Conservation (phyloP, 2,888 invertebrate species). For the Pristionchus entomophagus region DNA sequence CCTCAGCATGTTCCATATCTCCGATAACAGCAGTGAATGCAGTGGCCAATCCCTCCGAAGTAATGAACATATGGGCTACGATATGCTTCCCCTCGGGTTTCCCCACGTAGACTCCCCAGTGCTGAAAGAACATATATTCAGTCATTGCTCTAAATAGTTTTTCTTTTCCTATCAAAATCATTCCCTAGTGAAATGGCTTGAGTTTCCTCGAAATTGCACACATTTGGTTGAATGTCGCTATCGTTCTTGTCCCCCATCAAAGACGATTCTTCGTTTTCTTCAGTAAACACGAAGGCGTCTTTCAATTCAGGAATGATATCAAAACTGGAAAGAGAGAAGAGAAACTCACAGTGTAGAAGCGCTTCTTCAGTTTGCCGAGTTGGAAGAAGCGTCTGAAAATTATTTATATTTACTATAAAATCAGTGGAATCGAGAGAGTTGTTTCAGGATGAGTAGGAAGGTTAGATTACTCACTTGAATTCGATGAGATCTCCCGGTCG, state of each 20-base stretch:
- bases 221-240: background rate
- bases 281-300: background rate
- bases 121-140: constrained; percentile 54
- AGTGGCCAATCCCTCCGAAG: constrained; percentile 50
- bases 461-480: constrained; percentile 33
- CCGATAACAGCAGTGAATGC: background rate
- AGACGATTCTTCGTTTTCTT: background rate
- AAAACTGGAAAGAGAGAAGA: constrained; percentile 12
- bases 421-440: background rate
- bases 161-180: no score
- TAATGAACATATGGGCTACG: constrained; percentile 59
- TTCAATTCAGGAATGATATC: background rate
- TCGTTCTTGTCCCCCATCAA: background rate
- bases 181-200: background rate
- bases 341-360: constrained; percentile 41
- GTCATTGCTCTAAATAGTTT: no score
- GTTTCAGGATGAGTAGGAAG: no score
- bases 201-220: background rate
- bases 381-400: background rate
- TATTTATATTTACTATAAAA: background rate
- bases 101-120: constrained; percentile 67
- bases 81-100: constrained; percentile 49
- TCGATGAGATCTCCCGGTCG: constrained; percentile 28
- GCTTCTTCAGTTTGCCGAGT: constrained; percentile 39
- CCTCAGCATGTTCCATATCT: background rate